These are phyloP conservation scores for Melinopterus prodromus DNA, from an alignment of 2,888 invertebrate species.

Conservation along the genomic window DNA sequence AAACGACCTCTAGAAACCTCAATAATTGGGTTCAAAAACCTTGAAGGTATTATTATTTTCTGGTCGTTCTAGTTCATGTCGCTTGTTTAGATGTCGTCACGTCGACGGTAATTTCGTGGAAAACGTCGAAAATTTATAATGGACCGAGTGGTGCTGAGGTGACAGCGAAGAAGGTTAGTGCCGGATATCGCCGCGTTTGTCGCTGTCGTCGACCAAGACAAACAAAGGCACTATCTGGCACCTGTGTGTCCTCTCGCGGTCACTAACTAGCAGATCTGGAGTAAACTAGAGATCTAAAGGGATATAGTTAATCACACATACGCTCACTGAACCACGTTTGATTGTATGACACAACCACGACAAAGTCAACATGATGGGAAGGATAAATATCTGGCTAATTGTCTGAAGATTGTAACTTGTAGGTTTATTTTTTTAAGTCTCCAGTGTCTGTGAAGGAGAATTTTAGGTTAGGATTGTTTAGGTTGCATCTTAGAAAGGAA, in stretches of 20 bases:
- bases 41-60: neutral
- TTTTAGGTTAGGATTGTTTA: no score
- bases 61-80: neutral
- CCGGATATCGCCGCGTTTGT: neutral
- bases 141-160: neutral
- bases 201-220: neutral
- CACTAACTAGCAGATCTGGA: neutral
- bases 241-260: neutral
- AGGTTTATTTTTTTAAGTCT: no score
- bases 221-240: neutral
- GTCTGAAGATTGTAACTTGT: no score
- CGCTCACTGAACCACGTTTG: no score
- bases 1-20: neutral
- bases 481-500: no score
- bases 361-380: no score
- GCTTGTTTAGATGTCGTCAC: neutral
- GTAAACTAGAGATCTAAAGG: no score
- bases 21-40: neutral
- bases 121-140: neutral
- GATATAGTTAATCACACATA: no score
- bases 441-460: no score
- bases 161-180: neutral
- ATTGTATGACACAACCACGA: no score
- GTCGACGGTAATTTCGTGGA: neutral
- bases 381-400: no score